These are phyloP conservation scores for Plusia festucae DNA, from an alignment of 2,888 invertebrate genomes.

Conservation along the genomic window DNA sequence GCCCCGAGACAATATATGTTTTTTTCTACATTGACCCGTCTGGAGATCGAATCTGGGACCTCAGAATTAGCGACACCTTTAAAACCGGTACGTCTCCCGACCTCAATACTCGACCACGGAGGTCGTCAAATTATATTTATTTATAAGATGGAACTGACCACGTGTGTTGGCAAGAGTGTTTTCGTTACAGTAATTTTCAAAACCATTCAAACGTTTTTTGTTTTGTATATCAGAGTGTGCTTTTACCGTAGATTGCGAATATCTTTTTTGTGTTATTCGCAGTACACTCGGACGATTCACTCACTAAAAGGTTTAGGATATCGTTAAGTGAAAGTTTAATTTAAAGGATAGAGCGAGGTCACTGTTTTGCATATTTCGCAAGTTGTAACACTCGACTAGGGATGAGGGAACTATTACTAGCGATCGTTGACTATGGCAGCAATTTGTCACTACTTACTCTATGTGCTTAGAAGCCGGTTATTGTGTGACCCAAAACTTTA, in stretches of 20 bases:
- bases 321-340: constrained; percentile 21
- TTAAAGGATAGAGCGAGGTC: constrained; percentile 11
- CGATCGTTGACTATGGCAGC: constrained; percentile 35
- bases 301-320: background rate
- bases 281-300: background rate
- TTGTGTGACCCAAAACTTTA: constrained; percentile 55
- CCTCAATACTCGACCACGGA: too few relatives aligned
- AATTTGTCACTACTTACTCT: constrained; percentile 50
- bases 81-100: too few relatives aligned
- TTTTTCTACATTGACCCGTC: too few relatives aligned
- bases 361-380: constrained; percentile 34
- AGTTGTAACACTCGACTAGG: constrained; percentile 32
- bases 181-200: background rate
- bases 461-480: constrained; percentile 34
- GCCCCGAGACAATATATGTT: too few relatives aligned
- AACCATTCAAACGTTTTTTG: background rate
- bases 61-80: too few relatives aligned
- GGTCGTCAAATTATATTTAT: constrained; percentile 43
- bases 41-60: too few relatives aligned
- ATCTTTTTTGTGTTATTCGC: background rate
- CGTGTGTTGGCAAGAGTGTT: constrained; percentile 13
- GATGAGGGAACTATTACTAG: constrained; percentile 30
- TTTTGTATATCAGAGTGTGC: background rate
- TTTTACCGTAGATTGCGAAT: constrained; percentile 26
- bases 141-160: constrained; percentile 10